These are phyloP conservation scores for Noctua fimbriata DNA, from an alignment of 2,888 invertebrate genomes.

Conservation along the genomic window DNA sequence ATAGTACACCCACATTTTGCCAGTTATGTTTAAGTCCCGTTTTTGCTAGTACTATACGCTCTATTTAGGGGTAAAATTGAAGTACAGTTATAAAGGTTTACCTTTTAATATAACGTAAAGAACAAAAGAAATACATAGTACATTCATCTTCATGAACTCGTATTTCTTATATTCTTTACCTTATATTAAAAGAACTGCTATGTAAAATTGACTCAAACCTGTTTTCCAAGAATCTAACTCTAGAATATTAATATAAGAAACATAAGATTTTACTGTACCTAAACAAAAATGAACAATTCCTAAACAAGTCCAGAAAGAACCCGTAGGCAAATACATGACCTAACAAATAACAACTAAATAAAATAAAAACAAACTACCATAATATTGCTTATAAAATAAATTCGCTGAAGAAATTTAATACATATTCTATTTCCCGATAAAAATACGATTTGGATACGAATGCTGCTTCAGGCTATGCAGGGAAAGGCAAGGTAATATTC, in stretches of 20 bases:
- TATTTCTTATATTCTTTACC: no score
- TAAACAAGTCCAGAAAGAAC: not conserved
- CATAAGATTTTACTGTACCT: not conserved
- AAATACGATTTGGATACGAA: slow-evolving; percentile 70
- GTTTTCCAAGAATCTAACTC: no score
- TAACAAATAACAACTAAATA: slow-evolving; percentile 6
- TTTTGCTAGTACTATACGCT: not conserved
- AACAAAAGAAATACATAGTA: not conserved
- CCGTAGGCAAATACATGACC: not conserved
- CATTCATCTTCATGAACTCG: no score
- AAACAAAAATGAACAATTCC: not conserved
- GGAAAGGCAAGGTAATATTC: slow-evolving; percentile 60
- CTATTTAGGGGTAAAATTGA: not conserved
- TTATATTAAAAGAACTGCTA: no score
- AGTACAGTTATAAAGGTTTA: not conserved
- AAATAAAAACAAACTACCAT: slow-evolving; percentile 30
- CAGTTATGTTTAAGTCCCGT: no score
- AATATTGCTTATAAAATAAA: slow-evolving; percentile 48
- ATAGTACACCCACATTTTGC: no score
- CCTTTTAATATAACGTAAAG: not conserved
- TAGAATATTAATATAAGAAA: not conserved
- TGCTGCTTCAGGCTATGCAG: slow-evolving; percentile 65
- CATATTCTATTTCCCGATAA: slow-evolving; percentile 70
- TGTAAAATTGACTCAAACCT: not conserved
- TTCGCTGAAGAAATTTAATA: slow-evolving; percentile 61